Percentiles rank a stretch among this genome's conserved stretches.
phyloP scores from a whole-genome alignment of 2,113 vertebrate species.

The Rhynchomys soricoides region DNA sequence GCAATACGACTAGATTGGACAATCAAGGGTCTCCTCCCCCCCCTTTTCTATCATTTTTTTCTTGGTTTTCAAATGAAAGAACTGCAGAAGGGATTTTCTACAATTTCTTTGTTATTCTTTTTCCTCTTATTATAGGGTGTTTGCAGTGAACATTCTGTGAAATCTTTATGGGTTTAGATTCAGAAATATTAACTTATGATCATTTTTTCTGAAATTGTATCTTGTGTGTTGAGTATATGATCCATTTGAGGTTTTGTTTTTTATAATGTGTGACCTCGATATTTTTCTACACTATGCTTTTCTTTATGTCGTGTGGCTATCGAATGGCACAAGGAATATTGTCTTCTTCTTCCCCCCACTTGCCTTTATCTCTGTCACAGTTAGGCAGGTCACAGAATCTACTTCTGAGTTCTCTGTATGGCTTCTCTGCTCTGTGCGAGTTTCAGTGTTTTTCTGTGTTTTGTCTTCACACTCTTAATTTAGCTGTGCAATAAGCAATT shows the following conservation, averaged over 20 bases:
- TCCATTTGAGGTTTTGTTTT: background rate
- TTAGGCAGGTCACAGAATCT: fast-evolving
- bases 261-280: background rate
- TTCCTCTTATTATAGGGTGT: no score
- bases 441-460: background rate
- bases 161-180: background rate
- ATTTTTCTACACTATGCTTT: background rate
- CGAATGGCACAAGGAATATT: fast-evolving
- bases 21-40: no score
- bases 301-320: background rate
- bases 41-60: background rate
- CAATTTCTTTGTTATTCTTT: background rate
- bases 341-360: background rate
- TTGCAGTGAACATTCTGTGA: background rate
- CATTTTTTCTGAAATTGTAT: background rate
- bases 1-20: background rate
- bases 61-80: background rate
- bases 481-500: background rate
- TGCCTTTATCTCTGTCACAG: background rate
- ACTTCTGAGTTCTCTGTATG: background rate
- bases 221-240: background rate
- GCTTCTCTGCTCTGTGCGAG: fast-evolving
- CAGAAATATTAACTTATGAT: background rate
- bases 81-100: background rate
- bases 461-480: background rate